Evolutionary conservation across 2,888 invertebrate genomes (phyloP).

Genomic region (Pseudococcus jackbeardsleyi): DNA sequence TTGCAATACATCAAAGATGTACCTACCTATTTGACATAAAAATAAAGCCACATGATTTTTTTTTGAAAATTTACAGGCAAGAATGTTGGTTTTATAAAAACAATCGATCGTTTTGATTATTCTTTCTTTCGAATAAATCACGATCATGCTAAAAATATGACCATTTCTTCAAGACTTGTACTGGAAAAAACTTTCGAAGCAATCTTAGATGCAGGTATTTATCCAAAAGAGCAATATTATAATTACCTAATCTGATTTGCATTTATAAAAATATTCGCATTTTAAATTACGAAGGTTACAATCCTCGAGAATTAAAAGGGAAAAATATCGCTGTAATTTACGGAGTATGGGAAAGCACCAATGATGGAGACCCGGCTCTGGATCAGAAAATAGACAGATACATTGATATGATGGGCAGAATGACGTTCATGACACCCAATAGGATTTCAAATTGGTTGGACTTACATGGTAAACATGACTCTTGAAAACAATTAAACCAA

Average conservation of each 20-base stretch:
- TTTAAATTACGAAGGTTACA: constrained; percentile 69
- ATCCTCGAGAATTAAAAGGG: constrained; percentile 71
- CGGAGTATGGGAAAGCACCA: constrained; percentile 71
- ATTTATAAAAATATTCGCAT: background rate
- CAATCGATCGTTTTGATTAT: background rate
- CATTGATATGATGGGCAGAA: constrained; percentile 81
- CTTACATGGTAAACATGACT: constrained; percentile 74
- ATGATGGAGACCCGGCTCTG: constrained; percentile 79
- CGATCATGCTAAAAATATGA: background rate
- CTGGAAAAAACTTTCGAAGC: constrained; percentile 2
- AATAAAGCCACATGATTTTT: too few relatives aligned
- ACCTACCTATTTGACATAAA: too few relatives aligned
- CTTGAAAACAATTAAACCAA: too few relatives aligned
- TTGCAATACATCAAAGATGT: too few relatives aligned
- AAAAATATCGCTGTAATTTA: constrained; percentile 71
- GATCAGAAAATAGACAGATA: constrained; percentile 75
- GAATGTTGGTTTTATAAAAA: background rate
- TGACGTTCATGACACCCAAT: constrained; percentile 88
- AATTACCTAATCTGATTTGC: background rate
- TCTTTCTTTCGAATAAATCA: background rate
- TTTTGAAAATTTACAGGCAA: background rate
- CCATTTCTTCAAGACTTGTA: background rate
- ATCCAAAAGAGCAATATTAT: background rate
- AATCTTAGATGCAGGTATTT: background rate
- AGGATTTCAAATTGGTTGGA: constrained; percentile 90